Base-by-base conservation (phyloP, 2,888 invertebrate genomes). In the Drosophila falleni region DNA sequence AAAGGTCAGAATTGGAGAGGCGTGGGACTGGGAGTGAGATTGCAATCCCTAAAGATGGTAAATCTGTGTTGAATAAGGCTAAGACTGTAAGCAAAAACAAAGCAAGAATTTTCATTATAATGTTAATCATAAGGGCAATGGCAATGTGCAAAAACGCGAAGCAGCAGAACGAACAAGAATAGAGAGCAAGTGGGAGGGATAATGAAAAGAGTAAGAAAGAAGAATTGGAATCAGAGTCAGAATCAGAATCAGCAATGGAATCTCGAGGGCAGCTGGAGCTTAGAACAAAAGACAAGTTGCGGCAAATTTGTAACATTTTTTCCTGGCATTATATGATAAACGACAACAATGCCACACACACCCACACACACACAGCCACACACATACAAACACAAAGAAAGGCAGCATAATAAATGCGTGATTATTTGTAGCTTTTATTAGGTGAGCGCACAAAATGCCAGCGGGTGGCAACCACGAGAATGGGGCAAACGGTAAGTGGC, bases 361-460 rank as follows among this genome's bases (percentile, higher is more conserved):
- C 55, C 53, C 13, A 46, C 53, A 53, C 37, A 29, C 47, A 31
- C 31, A 59, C n/a, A 56, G 9, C 9, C 6, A 41, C 26, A 51
- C 39, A 33, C 8, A 23, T 16, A 39, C 39, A 39, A 13, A 37
- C 44, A 29, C 62, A 70, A 6, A 23, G 42, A 37, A 69, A 73
- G 73, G 73, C 55, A 72, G 74, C 74, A 78, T 80, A 83, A 89
- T 85, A 88, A 89, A 90, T 83, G 85, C 85, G 71, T 84, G 81
- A 89, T 89, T 90, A 89, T 89, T 89, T 85, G 85, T 81, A 74
- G 81, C 80, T 78, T 78, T 80, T 81, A 76, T 84, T 71, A 80
- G 78, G 79, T 82, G 75, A 82, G 74, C 79, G 64, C 69, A 67
- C 80, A 71, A 79, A 69, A 61, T 37, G 74, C 51, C 74, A 69